phyloP scores from a whole-genome alignment of 2,797 vertebrate species.

The Onychomys leucogaster region DNA sequence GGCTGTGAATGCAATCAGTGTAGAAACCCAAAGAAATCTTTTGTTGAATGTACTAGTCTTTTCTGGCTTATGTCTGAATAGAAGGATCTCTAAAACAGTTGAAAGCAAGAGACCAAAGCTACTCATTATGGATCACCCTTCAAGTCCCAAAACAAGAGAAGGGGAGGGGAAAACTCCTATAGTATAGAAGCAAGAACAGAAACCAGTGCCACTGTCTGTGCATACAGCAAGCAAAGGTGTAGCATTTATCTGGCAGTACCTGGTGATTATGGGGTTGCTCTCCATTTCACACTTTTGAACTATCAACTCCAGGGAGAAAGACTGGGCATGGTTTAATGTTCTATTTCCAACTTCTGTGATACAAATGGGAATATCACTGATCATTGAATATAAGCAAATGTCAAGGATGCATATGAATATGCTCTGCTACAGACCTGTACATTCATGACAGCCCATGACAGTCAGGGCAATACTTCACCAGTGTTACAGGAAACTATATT shows the following conservation, averaged over 20 bases:
- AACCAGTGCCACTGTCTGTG: background rate
- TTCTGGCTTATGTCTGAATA: background rate
- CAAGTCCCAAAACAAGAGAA: background rate
- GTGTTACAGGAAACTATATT: background rate
- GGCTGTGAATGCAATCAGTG: background rate
- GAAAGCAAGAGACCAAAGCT: background rate
- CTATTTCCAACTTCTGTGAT: background rate
- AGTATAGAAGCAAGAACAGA: background rate
- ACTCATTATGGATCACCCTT: background rate
- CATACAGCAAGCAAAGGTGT: background rate
- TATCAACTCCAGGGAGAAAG: background rate
- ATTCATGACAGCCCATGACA: background rate
- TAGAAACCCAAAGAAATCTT: background rate
- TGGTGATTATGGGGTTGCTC: background rate
- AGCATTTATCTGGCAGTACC: background rate
- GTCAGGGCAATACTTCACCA: background rate
- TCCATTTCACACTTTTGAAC: background rate
- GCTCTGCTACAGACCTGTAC: background rate
- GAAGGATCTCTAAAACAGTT: background rate
- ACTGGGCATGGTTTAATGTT: slow-evolving; percentile 34
- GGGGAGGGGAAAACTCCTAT: background rate
- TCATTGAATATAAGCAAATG: background rate
- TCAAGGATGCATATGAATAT: background rate
- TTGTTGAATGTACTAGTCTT: background rate
- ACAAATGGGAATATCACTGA: background rate